These are phyloP conservation scores for Ursus arctos DNA, from an alignment of 2,113 vertebrate genomes.

Conservation along the genomic window DNA sequence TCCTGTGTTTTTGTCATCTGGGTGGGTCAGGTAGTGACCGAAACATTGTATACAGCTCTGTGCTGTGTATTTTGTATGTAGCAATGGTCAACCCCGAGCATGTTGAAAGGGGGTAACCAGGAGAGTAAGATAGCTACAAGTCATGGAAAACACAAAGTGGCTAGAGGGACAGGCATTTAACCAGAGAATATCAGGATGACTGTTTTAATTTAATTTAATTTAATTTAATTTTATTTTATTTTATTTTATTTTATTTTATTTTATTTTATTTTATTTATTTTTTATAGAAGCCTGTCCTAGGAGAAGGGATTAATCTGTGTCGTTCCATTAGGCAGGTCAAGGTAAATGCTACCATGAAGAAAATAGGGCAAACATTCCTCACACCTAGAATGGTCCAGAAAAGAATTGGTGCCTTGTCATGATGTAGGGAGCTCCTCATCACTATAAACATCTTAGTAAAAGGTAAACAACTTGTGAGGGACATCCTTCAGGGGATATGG, in stretches of 20 bases:
- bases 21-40: background rate
- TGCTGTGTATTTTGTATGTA: no score
- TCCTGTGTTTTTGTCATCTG: background rate
- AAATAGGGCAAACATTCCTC: background rate
- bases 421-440: background rate
- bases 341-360: background rate
- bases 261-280: background rate
- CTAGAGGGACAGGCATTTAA: background rate
- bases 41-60: background rate
- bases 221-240: no score
- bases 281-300: background rate
- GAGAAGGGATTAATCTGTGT: background rate
- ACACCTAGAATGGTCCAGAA: background rate
- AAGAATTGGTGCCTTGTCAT: background rate
- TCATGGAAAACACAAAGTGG: background rate
- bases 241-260: no score
- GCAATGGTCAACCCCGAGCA: background rate
- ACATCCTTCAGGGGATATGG: background rate
- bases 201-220: background rate
- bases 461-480: background rate
- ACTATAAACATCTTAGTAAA: background rate
- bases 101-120: background rate
- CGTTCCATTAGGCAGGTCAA: background rate
- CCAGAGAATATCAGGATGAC: background rate
- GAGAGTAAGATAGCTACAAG: background rate